Conservation (phyloP, 2,888 invertebrate genomes). For the Zootermopsis nevadensis region DNA sequence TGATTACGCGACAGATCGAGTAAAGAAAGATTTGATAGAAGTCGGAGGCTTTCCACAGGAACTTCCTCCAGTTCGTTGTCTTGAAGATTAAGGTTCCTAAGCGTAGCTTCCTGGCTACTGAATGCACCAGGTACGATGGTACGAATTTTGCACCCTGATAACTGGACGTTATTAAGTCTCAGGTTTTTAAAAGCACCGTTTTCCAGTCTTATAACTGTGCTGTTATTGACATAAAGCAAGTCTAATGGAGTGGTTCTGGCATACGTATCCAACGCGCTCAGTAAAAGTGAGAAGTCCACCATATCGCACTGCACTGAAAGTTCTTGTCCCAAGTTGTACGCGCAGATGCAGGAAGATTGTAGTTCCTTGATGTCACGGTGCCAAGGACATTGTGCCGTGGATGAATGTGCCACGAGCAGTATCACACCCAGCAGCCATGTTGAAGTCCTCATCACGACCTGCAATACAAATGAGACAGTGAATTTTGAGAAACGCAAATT, state of each 20-base stretch:
- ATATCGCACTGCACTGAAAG: conserved; percentile 91
- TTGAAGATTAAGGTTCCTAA: conserved; percentile 84
- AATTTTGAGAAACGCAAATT: not conserved
- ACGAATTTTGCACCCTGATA: conserved; percentile 84
- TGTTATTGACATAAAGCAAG: conserved; percentile 89
- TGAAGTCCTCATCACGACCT: not conserved
- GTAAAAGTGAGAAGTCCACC: conserved; percentile 81
- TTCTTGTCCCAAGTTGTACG: conserved; percentile 85
- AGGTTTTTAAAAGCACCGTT: conserved; percentile 77
- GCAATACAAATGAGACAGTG: not conserved
- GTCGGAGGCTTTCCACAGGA: conserved; percentile 78
- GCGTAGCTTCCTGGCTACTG: conserved; percentile 81
- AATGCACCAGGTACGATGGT: conserved; percentile 80
- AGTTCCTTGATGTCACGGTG: conserved; percentile 78
- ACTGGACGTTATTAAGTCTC: conserved; percentile 83
- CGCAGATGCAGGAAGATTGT: conserved; percentile 84
- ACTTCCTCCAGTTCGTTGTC: conserved; percentile 84
- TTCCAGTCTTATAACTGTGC: conserved; percentile 75
- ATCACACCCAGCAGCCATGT: conserved; percentile 27
- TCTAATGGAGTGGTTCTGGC: conserved; percentile 78
- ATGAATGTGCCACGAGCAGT: not conserved
- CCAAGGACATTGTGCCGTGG: conserved; percentile 77
- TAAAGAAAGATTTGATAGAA: conserved; percentile 77
- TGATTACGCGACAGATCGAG: conserved; percentile 88
- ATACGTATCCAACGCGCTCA: conserved; percentile 78